Evolutionary conservation across 2,113 vertebrate genomes (phyloP).

Genomic region (Falcunculus frontatus): DNA sequence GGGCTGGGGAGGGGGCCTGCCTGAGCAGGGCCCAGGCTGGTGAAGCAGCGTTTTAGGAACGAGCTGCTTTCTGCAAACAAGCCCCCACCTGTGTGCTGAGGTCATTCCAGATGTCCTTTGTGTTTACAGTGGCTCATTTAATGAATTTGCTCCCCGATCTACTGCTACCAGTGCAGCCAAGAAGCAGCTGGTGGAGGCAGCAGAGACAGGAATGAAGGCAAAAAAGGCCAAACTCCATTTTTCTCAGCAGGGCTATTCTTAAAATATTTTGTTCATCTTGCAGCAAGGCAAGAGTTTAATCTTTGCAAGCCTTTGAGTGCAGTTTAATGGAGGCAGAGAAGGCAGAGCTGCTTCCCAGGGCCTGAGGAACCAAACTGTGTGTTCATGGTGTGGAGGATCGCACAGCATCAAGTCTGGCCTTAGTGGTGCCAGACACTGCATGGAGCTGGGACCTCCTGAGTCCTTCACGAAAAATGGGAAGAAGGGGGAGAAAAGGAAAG

Average conservation of each 20-base stretch:
- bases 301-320: too few species aligned
- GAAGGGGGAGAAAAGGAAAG: neutral
- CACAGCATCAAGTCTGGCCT: neutral
- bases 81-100: neutral
- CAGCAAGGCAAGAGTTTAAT: neutral
- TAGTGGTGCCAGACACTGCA: neutral
- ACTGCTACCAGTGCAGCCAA: neutral
- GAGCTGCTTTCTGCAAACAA: neutral
- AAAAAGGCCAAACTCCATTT: neutral
- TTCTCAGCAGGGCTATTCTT: neutral
- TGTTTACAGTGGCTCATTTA: neutral
- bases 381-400: neutral
- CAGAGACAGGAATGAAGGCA: neutral
- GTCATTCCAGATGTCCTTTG: neutral
- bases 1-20: neutral
- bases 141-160: neutral
- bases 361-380: neutral
- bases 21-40: neutral
- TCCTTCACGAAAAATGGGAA: fast-evolving
- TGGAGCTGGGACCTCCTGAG: neutral
- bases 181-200: neutral
- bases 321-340: neutral
- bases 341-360: neutral
- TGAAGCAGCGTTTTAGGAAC: neutral
- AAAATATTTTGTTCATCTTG: fast-evolving